phyloP scores from a whole-genome alignment of 2,113 vertebrate genomes.

The Myotis yumanensis region DNA sequence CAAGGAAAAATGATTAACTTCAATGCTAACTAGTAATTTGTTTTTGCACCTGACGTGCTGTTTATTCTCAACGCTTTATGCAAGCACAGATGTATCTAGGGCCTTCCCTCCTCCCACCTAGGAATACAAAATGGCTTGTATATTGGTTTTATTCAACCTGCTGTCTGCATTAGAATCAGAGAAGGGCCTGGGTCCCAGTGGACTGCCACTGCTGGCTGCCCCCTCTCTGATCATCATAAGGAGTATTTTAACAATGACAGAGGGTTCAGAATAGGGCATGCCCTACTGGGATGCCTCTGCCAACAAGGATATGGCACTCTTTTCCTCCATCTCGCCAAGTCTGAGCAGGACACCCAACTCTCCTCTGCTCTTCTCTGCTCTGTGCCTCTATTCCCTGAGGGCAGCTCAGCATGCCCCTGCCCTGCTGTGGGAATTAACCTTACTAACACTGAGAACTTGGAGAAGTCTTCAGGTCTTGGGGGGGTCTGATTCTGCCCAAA shows the following conservation, averaged over 20 bases:
- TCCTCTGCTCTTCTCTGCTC: background rate
- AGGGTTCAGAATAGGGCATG: slow-evolving; percentile 13
- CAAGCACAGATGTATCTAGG: slow-evolving; percentile 13
- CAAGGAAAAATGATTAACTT: background rate
- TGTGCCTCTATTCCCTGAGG: background rate
- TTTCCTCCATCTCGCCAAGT: background rate
- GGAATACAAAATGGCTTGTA: slow-evolving; percentile 30
- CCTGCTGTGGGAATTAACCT: background rate
- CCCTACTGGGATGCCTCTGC: slow-evolving; percentile 5
- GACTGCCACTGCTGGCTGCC: background rate
- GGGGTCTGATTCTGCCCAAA: background rate
- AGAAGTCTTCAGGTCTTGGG: background rate
- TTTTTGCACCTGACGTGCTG: background rate
- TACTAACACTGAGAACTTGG: background rate
- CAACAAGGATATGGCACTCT: background rate
- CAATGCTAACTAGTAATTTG: slow-evolving; percentile 7
- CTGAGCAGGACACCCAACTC: background rate
- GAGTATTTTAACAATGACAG: slow-evolving; percentile 34
- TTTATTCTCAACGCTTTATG: slow-evolving; percentile 47
- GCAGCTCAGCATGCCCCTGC: background rate
- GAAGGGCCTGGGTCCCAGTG: background rate
- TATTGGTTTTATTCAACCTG: slow-evolving; percentile 48
- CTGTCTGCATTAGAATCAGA: slow-evolving; percentile 28
- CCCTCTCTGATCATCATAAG: background rate
- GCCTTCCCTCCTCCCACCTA: background rate